phyloP scores from a whole-genome alignment of 2,888 invertebrate species.

The Scaeva pyrastri region DNA sequence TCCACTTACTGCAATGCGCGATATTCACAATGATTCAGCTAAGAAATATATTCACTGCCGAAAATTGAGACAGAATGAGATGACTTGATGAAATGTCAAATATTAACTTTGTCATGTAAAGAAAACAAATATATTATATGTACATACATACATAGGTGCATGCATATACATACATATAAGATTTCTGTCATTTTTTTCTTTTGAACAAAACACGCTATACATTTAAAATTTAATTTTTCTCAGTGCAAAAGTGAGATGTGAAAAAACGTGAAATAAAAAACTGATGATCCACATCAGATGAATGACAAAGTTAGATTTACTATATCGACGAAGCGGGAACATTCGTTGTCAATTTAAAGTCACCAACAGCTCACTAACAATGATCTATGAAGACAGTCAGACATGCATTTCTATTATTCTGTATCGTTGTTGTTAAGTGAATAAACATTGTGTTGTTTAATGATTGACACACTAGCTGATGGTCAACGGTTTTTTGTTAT shows the following conservation, averaged over 20 bases:
- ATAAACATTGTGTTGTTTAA: neutral
- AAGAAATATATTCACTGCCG: too few relatives aligned
- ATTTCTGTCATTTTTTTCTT: too few relatives aligned
- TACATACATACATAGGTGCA: too few relatives aligned
- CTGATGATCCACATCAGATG: conserved; percentile 38
- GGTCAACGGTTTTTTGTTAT: neutral
- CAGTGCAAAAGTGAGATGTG: conserved; percentile 13
- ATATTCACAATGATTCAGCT: too few relatives aligned
- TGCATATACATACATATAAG: too few relatives aligned
- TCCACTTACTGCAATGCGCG: too few relatives aligned
- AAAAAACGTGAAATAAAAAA: neutral
- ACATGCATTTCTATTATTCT: conserved; percentile 46
- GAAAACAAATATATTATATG: too few relatives aligned
- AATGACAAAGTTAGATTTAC: conserved; percentile 66
- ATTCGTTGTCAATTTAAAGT: conserved; percentile 67
- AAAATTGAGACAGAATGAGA: too few relatives aligned
- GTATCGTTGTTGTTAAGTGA: conserved; percentile 2
- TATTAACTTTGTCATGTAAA: too few relatives aligned
- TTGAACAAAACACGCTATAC: too few relatives aligned
- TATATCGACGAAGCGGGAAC: conserved; percentile 61
- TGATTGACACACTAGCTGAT: neutral
- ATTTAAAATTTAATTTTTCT: neutral
- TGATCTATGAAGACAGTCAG: conserved; percentile 63
- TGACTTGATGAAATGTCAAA: too few relatives aligned
- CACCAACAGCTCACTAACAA: conserved; percentile 61